Evolutionary conservation across 2,113 vertebrate species (phyloP).

Genomic region (Laticauda laticaudata): DNA sequence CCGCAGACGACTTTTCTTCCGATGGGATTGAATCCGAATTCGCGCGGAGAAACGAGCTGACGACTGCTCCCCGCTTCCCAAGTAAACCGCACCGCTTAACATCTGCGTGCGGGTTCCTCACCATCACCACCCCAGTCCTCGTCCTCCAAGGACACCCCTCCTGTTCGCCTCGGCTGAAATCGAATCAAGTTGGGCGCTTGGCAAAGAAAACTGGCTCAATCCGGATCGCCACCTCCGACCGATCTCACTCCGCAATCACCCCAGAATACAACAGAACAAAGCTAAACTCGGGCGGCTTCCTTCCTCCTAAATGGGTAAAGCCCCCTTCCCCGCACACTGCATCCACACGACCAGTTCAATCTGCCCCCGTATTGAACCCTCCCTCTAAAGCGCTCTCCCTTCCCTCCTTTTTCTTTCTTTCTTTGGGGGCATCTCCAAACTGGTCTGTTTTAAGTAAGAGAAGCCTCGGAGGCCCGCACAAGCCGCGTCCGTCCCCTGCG

Average conservation of each 20-base stretch:
- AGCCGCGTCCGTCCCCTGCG: not conserved
- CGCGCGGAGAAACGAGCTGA: not conserved
- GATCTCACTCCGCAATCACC: not conserved
- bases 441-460: not conserved
- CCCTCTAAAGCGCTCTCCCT: not conserved
- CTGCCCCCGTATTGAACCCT: not conserved
- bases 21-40: not conserved
- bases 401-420: not conserved
- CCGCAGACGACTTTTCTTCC: not conserved
- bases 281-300: not conserved
- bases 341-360: not conserved
- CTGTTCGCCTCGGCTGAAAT: not conserved
- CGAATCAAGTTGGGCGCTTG: not conserved
- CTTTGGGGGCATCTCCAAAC: not conserved
- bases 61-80: not conserved
- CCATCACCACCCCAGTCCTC: not conserved
- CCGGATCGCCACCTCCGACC: not conserved
- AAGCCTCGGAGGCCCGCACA: not conserved
- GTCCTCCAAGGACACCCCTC: not conserved
- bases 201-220: not conserved
- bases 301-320: not conserved
- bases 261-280: not conserved
- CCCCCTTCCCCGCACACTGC: not conserved
- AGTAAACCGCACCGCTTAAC: not conserved
- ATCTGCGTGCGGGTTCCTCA: not conserved